A percentile compares a stretch with the other conserved stretches of the same genome.
Conservation (phyloP, 2,113 vertebrate species). For the Montifringilla adamsi region DNA sequence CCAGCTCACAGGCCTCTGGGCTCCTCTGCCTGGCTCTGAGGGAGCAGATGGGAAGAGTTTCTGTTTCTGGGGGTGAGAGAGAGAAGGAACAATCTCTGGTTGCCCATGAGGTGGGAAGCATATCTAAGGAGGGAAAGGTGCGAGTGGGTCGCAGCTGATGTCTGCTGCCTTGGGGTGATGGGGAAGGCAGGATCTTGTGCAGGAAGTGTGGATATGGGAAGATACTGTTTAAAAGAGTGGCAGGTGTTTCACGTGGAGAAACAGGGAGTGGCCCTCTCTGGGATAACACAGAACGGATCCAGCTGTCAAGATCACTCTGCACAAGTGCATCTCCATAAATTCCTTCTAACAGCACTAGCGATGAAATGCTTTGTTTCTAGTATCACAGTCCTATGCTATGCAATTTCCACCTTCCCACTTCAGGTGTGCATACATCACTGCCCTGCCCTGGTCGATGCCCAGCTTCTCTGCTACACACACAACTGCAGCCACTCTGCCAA, state of each 20-base stretch:
- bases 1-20: neutral
- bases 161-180: neutral
- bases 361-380: neutral
- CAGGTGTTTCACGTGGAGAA: neutral
- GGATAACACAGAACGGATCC: neutral
- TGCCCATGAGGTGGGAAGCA: neutral
- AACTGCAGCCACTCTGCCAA: neutral
- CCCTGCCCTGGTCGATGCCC: rapidly evolving
- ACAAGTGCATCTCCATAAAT: neutral
- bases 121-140: neutral
- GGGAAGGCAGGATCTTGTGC: neutral
- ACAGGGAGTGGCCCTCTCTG: rapidly evolving
- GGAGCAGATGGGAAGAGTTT: neutral
- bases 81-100: neutral
- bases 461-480: neutral
- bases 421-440: neutral
- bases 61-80: neutral
- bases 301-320: neutral
- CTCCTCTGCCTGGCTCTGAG: neutral
- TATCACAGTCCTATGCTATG: neutral
- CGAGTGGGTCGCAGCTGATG: neutral
- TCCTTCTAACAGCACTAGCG: neutral
- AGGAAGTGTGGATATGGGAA: neutral
- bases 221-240: neutral
- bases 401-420: neutral